Percentiles rank a stretch among this genome's conserved stretches.
These are phyloP conservation scores for Adelges cooleyi DNA, from an alignment of 1,140 invertebrate genomes.

Conservation along the genomic window DNA sequence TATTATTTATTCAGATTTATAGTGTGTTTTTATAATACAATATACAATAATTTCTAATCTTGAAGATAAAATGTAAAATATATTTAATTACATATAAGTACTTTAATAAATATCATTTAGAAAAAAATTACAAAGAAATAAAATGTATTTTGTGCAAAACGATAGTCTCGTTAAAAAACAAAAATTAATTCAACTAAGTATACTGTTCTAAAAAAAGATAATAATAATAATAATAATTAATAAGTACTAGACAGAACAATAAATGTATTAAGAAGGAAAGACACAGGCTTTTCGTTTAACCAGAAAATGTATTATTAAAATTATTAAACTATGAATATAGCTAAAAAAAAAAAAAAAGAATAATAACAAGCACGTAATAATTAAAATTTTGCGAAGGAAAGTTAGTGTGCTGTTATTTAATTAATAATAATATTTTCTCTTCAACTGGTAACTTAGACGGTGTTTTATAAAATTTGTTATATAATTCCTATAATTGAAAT, in stretches of 20 bases:
- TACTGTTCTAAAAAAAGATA: background rate
- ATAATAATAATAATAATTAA: slow-evolving; percentile 8
- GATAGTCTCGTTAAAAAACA: background rate
- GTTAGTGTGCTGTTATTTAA: background rate
- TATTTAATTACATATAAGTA: background rate
- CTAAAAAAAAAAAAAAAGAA: background rate
- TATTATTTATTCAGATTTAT: background rate
- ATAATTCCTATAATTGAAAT: slow-evolving; percentile 1
- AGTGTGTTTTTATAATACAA: background rate
- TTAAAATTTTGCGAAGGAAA: slow-evolving; percentile 1
- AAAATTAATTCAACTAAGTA: background rate
- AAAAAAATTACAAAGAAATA: slow-evolving; percentile 13
- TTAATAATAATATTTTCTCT: background rate
- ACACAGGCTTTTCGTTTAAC: background rate
- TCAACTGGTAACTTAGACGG: slow-evolving; percentile 22
- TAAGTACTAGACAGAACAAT: background rate
- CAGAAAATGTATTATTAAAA: background rate
- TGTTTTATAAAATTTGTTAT: background rate
- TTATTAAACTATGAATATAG: background rate
- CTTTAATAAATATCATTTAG: background rate
- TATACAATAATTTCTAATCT: background rate
- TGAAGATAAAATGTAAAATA: slow-evolving; percentile 6
- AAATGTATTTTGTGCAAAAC: background rate
- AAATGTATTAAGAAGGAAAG: slow-evolving; percentile 1
- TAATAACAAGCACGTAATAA: background rate